These are phyloP conservation scores for Hylyphantes graminicola DNA, from an alignment of 1,140 invertebrate species.

Conservation along the genomic window DNA sequence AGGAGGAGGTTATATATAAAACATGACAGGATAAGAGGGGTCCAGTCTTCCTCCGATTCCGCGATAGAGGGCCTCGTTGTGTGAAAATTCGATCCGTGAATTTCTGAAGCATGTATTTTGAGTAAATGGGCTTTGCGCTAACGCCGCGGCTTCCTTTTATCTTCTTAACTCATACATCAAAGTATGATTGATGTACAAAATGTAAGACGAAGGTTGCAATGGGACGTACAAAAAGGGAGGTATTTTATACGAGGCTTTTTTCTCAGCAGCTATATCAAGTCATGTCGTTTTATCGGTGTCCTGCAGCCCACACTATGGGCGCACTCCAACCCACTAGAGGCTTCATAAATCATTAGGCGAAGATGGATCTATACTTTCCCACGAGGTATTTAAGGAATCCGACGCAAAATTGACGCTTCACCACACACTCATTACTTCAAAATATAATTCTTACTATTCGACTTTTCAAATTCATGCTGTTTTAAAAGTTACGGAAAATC, in stretches of 20 bases:
- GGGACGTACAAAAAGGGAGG: constrained; percentile 50
- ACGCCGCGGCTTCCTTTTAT: constrained; percentile 52
- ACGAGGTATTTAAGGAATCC: background rate
- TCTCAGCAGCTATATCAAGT: constrained; percentile 52
- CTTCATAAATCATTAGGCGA: constrained; percentile 56
- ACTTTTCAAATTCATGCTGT: no score
- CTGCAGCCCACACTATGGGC: constrained; percentile 30
- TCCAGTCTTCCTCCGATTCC: constrained; percentile 40
- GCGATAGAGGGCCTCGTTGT: constrained; percentile 42
- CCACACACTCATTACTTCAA: no score
- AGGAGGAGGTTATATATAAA: constrained; percentile 47
- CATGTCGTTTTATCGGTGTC: constrained; percentile 55
- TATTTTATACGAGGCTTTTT: constrained; percentile 48
- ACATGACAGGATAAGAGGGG: constrained; percentile 52
- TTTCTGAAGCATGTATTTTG: constrained; percentile 50
- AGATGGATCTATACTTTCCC: constrained; percentile 42
- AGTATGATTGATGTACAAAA: constrained; percentile 57
- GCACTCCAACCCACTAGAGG: constrained; percentile 49
- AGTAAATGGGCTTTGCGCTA: constrained; percentile 45
- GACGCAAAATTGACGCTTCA: no score
- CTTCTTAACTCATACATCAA: constrained; percentile 59
- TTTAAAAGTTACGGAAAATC: no score
- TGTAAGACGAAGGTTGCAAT: constrained; percentile 52
- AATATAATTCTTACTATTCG: no score
- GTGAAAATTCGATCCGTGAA: constrained; percentile 55